A percentile compares a stretch with the other conserved stretches of the same genome.
phyloP scores from a whole-genome alignment of 2,113 vertebrate genomes.

The Muscicapa adusta region DNA sequence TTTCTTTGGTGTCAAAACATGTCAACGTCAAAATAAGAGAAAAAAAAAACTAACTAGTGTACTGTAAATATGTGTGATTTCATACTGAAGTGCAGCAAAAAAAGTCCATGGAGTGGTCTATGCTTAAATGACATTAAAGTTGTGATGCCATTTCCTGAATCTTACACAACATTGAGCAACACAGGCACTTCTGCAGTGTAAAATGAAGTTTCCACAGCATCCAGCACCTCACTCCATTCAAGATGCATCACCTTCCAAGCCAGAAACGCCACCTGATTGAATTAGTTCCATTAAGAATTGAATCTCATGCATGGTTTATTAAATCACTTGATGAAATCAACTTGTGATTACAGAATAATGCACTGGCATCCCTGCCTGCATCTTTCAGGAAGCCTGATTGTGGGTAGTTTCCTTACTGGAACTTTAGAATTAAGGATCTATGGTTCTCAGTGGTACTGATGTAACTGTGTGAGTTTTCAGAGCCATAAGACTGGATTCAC shows the following conservation, averaged over 20 bases:
- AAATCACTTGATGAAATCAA: constrained; percentile 35
- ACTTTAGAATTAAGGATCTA: background rate
- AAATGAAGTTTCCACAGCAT: background rate
- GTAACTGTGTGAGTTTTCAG: background rate
- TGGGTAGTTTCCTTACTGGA: background rate
- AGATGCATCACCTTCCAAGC: constrained; percentile 8
- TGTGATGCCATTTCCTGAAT: background rate
- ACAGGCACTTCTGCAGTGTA: background rate
- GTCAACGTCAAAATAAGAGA: background rate
- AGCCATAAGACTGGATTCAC: background rate
- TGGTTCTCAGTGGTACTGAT: background rate
- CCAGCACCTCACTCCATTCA: background rate
- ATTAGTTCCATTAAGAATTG: constrained; percentile 41
- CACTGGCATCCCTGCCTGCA: background rate
- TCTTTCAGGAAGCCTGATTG: background rate
- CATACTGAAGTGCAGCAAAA: background rate
- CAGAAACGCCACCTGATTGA: background rate
- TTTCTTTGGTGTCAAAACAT: background rate
- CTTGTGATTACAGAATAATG: constrained; percentile 7
- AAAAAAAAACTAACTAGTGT: background rate
- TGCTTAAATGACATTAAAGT: background rate
- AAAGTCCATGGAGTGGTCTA: background rate
- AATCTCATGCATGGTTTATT: constrained; percentile 12
- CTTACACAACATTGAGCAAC: background rate
- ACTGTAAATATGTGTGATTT: background rate